Base-by-base conservation (phyloP, 2,797 vertebrate species). In the Chromobotia macracanthus region DNA sequence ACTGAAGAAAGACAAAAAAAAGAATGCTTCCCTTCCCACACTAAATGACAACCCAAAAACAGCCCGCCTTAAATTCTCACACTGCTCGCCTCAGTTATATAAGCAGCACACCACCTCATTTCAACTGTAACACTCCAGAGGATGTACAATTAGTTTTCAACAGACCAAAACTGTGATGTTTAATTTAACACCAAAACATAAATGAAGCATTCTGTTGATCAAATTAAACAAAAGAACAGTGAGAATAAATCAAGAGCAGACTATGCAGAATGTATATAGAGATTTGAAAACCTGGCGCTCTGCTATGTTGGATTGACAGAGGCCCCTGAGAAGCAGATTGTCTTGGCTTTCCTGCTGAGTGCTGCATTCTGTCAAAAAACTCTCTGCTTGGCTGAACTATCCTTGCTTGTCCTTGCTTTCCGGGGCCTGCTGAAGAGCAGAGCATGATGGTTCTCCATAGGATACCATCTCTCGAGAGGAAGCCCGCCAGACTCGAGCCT, bases 301-400 rank as follows among this genome's bases (percentile, higher is more conserved):
- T 60, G 69, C 60, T 58, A 63, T 81, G 77, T 67, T 67, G 74
- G 51, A 46, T 69, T 81, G 85, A 74, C 79, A 71, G 78, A 77
- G 60, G 65, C 80, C 75, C 61, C 65, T 6, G 73, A 72, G 58
- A 80, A 83, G 66, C 79, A 80, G 70, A 83, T 75, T 80, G 69
- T 53, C 60, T 66, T 44, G 50, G 73, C 51, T 74, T 77, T 84
- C 82, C 75, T 50, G 82, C 82, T 81, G 80, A 82, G 80, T 68
- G 28, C 61, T 74, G 80, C 70, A 65, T 79, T 77, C 69, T 78
- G 79, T 72, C 70, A 46, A 64, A 76, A 53, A 65, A 70, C 38
- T 38, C 48, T 8, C 61, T 25, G 61, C 51, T 66, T 74, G 80
- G 64, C 80, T 65, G 72, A 21, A 28, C 74, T 67, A 50, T 63